phyloP scores from a whole-genome alignment of 1,140 invertebrate genomes.

The Scaptodrosophila lebanonensis region DNA sequence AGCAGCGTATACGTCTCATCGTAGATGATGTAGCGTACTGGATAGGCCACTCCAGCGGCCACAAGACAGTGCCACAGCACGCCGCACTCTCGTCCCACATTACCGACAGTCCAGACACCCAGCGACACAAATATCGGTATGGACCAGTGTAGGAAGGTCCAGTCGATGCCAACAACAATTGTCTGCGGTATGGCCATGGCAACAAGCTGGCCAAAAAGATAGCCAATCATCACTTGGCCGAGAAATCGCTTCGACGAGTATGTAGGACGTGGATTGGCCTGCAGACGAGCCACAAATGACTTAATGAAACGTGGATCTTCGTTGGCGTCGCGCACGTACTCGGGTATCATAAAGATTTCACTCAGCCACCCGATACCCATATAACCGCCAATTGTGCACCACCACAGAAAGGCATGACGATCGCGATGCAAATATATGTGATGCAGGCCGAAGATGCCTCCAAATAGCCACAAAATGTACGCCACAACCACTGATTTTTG shows the following conservation, averaged over 20 bases:
- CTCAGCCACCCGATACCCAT: constrained; percentile 90
- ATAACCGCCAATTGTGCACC: constrained; percentile 91
- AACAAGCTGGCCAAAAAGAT: constrained; percentile 87
- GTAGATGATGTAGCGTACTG: constrained; percentile 82
- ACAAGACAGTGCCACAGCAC: constrained; percentile 83
- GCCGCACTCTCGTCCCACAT: constrained; percentile 89
- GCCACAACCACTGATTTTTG: constrained; percentile 85
- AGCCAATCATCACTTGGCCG: constrained; percentile 87
- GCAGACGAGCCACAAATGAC: constrained; percentile 82
- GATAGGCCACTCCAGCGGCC: constrained; percentile 83
- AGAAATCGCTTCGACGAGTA: constrained; percentile 87
- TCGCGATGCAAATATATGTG: constrained; percentile 93
- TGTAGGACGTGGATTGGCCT: constrained; percentile 84
- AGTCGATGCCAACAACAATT: constrained; percentile 83
- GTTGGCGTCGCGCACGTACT: constrained; percentile 93
- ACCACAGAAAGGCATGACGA: constrained; percentile 93
- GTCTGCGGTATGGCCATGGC: constrained; percentile 87
- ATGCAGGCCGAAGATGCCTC: constrained; percentile 92
- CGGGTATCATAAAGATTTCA: constrained; percentile 90
- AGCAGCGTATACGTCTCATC: constrained; percentile 84
- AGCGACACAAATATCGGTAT: constrained; percentile 86
- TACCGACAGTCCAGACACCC: constrained; percentile 92
- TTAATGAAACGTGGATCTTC: constrained; percentile 84
- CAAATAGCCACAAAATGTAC: constrained; percentile 91
- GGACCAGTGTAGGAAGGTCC: constrained; percentile 83